Conservation (phyloP, 2,888 invertebrate genomes). For the Hoplodrina ambigua region DNA sequence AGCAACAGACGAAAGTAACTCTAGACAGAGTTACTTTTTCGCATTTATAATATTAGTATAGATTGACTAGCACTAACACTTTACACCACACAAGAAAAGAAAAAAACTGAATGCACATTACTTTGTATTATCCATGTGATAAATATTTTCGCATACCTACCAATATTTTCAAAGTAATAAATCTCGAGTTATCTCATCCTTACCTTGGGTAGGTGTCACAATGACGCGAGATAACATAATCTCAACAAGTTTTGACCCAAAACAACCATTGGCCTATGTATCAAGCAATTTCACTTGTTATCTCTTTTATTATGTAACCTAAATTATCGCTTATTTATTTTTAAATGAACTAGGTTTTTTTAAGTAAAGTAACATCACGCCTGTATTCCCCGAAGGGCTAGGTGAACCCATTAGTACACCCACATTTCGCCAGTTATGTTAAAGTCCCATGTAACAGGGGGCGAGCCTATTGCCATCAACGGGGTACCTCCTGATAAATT, state of each 20-base stretch:
- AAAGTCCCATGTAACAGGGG: too few species aligned
- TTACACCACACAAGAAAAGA: not conserved
- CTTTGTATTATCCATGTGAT: not conserved
- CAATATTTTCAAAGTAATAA: slow-evolving; percentile 11
- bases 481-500: too few species aligned
- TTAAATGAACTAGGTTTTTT: not conserved
- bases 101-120: not conserved
- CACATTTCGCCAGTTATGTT: too few species aligned
- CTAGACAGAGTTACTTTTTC: too few species aligned
- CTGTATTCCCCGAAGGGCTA: too few species aligned
- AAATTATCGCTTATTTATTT: too few species aligned
- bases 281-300: slow-evolving; percentile 33
- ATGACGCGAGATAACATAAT: slow-evolving; percentile 65
- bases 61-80: not conserved
- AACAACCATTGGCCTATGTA: slow-evolving; percentile 26
- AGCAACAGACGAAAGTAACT: too few species aligned
- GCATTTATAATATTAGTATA: too few species aligned
- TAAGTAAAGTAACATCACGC: not conserved
- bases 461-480: too few species aligned
- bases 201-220: slow-evolving; percentile 70
- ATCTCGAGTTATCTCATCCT: slow-evolving; percentile 60
- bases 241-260: slow-evolving; percentile 48
- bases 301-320: slow-evolving; percentile 29
- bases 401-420: too few species aligned
- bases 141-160: slow-evolving; percentile 1